These are phyloP conservation scores for Ctena decussata DNA, from an alignment of 2,888 invertebrate species.

Conservation along the genomic window DNA sequence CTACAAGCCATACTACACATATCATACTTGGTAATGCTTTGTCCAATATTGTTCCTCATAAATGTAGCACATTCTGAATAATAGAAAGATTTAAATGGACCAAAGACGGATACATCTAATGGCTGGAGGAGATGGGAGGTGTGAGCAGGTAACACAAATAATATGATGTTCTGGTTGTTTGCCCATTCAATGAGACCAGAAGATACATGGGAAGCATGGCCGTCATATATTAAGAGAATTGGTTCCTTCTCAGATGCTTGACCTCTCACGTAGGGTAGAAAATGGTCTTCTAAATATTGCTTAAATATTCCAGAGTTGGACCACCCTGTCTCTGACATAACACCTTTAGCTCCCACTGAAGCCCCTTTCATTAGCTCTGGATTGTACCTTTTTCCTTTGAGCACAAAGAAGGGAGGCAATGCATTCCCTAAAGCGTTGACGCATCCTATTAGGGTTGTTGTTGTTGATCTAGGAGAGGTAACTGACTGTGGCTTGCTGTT, in stretches of 20 bases:
- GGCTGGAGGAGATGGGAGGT: slow-evolving; percentile 49
- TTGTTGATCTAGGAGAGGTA: slow-evolving; percentile 14
- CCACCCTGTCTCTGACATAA: slow-evolving; percentile 13
- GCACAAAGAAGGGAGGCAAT: slow-evolving; percentile 28
- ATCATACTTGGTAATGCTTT: too few species aligned
- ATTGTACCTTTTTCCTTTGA: slow-evolving; percentile 13
- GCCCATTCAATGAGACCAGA: slow-evolving; percentile 48
- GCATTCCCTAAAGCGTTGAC: slow-evolving; percentile 24
- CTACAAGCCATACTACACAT: too few species aligned
- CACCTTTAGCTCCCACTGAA: background rate
- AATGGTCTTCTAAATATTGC: background rate
- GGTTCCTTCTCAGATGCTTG: background rate
- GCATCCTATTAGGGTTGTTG: slow-evolving; percentile 17
- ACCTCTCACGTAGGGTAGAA: background rate
- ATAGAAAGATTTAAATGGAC: slow-evolving; percentile 43
- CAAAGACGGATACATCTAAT: slow-evolving; percentile 49
- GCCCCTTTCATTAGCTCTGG: slow-evolving; percentile 1
- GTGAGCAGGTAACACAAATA: slow-evolving; percentile 42
- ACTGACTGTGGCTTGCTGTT: background rate
- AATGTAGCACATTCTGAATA: slow-evolving; percentile 38
- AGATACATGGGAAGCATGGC: slow-evolving; percentile 12
- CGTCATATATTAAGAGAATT: background rate
- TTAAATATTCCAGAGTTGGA: slow-evolving; percentile 21
- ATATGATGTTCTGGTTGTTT: slow-evolving; percentile 9
- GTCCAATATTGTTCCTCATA: slow-evolving; percentile 26